Conservation (phyloP, 1,140 invertebrate genomes). For the Neodiprion lecontei region DNA sequence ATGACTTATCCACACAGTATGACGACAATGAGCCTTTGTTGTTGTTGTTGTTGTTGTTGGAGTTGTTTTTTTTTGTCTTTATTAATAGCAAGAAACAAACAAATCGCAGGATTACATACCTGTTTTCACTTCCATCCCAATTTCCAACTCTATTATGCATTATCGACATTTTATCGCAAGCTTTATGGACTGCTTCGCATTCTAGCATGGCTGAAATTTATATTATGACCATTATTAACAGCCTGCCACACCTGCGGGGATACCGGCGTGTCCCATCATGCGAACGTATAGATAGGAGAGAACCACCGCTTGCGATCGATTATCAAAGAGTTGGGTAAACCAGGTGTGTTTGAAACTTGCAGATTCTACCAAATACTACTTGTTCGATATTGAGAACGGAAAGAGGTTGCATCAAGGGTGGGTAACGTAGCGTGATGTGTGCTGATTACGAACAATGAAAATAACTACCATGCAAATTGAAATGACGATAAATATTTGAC, state of each 20-base stretch:
- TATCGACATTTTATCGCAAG: conserved; percentile 53
- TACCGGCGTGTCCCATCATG: not conserved
- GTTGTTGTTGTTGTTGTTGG: too few relatives aligned
- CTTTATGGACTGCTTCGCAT: conserved; percentile 52
- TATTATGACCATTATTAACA: conserved; percentile 21
- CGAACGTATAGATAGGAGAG: not conserved
- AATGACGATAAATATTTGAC: too few relatives aligned
- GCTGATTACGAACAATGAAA: too few relatives aligned
- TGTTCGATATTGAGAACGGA: too few relatives aligned
- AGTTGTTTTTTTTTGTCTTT: too few relatives aligned
- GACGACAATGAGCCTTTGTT: too few relatives aligned
- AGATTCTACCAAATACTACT: too few relatives aligned
- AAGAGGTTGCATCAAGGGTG: not conserved
- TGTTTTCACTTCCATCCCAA: conserved; percentile 53
- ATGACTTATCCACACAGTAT: too few relatives aligned
- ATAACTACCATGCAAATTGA: not conserved
- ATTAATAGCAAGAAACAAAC: not conserved
- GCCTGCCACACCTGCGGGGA: too few relatives aligned
- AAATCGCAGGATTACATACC: conserved; percentile 35
- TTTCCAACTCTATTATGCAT: conserved; percentile 50
- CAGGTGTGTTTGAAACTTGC: too few relatives aligned
- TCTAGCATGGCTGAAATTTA: conserved; percentile 58
- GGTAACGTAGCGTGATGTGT: not conserved
- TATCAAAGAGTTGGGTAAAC: not conserved
- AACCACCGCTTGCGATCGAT: conserved; percentile 6